Evolutionary conservation across 1,140 invertebrate species (phyloP).

Genomic region (Papilio aristodemus): DNA sequence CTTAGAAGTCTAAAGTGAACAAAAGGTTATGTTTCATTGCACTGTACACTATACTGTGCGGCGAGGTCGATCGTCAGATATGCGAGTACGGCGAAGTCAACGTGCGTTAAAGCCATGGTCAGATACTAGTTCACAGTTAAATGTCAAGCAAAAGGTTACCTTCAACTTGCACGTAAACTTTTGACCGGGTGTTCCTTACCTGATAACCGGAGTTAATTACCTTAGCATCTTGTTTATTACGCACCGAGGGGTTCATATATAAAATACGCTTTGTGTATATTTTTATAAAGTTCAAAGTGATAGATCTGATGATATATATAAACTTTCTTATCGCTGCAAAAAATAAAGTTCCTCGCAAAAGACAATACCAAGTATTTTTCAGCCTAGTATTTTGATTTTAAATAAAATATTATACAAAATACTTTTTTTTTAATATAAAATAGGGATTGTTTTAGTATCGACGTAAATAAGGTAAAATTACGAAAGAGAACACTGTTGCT

Average conservation of each 20-base stretch:
- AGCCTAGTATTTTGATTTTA: background rate
- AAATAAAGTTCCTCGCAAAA: background rate
- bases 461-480: too few species aligned
- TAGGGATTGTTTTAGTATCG: too few species aligned
- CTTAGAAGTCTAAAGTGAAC: background rate
- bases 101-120: background rate
- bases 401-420: background rate
- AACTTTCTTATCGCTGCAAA: conserved; percentile 5
- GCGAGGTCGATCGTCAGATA: conserved; percentile 8
- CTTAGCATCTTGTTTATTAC: conserved; percentile 8
- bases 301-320: background rate
- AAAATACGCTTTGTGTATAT: background rate
- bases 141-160: conserved; percentile 4
- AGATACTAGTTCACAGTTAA: conserved; percentile 7
- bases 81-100: background rate
- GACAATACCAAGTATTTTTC: background rate
- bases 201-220: background rate
- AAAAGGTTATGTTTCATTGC: background rate
- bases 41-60: background rate
- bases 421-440: too few species aligned
- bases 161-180: conserved; percentile 7
- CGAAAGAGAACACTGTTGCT: too few species aligned
- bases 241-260: background rate
- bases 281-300: background rate
- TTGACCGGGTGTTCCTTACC: background rate